These are phyloP conservation scores for Pentalonia nigronervosa DNA, from an alignment of 1,140 invertebrate genomes.

Conservation along the genomic window DNA sequence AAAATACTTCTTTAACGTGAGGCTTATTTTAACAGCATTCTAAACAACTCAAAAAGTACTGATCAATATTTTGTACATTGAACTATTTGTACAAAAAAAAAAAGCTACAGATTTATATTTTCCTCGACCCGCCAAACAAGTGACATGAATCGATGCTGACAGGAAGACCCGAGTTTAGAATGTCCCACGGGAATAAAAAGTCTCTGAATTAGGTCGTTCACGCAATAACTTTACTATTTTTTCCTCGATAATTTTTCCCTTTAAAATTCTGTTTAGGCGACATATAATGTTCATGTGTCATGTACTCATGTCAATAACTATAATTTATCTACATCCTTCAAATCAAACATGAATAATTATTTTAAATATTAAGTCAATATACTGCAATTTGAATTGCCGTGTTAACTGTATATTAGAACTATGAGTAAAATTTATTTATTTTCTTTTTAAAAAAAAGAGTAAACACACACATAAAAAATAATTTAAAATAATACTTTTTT, in stretches of 20 bases:
- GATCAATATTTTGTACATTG: neutral
- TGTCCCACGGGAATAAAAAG: slow-evolving; percentile 56
- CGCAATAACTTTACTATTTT: slow-evolving; percentile 48
- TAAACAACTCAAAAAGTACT: neutral
- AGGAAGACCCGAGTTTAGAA: slow-evolving; percentile 55
- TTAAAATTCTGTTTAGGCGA: slow-evolving; percentile 6
- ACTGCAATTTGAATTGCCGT: neutral
- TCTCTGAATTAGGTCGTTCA: slow-evolving; percentile 50
- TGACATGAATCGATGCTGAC: slow-evolving; percentile 44
- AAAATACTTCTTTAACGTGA: neutral
- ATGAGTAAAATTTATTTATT: neutral
- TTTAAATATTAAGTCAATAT: neutral
- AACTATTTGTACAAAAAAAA: slow-evolving; percentile 13
- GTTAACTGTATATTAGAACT: too few relatives aligned
- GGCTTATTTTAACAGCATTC: neutral
- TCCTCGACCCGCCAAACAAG: slow-evolving; percentile 35
- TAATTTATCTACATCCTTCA: neutral
- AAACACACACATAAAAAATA: neutral
- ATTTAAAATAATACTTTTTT: neutral
- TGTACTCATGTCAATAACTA: neutral
- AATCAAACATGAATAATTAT: neutral
- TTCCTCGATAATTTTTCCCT: slow-evolving; percentile 36
- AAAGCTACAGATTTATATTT: slow-evolving; percentile 29
- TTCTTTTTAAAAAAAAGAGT: neutral
- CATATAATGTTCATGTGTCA: neutral